Conservation (phyloP, 2,113 vertebrate genomes). For the Potamarius usumacintae region DNA sequence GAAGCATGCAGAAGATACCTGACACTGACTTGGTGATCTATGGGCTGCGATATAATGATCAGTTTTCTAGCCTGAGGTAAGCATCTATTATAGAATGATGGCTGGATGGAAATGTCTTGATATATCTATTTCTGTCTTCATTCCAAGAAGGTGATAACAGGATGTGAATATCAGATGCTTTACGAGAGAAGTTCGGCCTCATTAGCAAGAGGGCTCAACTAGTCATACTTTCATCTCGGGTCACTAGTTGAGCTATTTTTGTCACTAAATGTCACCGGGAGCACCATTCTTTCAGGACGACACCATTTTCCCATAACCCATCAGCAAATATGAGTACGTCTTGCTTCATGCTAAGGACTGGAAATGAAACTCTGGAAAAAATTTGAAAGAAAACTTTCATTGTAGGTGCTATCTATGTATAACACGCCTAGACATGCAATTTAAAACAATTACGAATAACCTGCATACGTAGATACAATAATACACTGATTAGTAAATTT, state of each 20-base stretch:
- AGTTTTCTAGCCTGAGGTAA: slow-evolving; percentile 36
- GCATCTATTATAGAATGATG: slow-evolving; percentile 47
- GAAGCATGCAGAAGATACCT: slow-evolving; percentile 13
- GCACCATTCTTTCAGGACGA: not conserved
- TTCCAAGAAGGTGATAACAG: not conserved
- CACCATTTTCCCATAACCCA: not conserved
- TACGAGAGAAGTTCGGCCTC: not conserved
- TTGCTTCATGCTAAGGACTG: not conserved
- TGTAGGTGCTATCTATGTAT: not conserved
- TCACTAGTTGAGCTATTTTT: not conserved
- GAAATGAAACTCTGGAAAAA: not conserved
- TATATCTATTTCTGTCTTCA: not conserved
- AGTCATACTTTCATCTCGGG: not conserved
- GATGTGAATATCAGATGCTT: not conserved
- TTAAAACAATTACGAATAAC: not conserved
- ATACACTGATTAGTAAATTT: not conserved
- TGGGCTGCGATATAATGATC: slow-evolving; percentile 50
- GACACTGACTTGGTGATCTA: slow-evolving; percentile 48
- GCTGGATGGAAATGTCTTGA: not conserved
- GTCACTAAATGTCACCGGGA: not conserved
- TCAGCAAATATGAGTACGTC: not conserved
- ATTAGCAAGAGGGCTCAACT: not conserved
- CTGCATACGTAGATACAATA: not conserved
- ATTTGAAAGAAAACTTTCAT: not conserved
- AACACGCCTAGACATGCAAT: not conserved